A percentile compares a stretch with the other conserved stretches of the same genome.
Conservation (phyloP, 92 coral and sea anemone genomes). For the Zoanthus sociatus region DNA sequence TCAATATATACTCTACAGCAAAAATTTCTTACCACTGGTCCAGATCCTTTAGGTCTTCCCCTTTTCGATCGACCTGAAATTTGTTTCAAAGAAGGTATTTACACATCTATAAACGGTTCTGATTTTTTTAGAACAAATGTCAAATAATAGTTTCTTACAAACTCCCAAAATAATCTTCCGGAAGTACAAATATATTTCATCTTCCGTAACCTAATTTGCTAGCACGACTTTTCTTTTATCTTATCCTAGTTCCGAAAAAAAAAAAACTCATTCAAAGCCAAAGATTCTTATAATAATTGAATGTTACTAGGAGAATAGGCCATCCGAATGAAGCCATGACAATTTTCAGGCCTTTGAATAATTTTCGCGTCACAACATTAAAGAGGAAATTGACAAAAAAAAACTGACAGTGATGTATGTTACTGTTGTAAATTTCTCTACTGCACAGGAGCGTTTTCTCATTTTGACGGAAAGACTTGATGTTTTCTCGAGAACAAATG, state of each 20-base stretch:
- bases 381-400: conserved; percentile 41
- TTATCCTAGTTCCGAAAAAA: neutral
- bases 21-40: conserved; percentile 20
- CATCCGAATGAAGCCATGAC: conserved; percentile 53
- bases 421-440: conserved; percentile 36
- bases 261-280: conserved; percentile 3
- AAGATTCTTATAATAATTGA: conserved; percentile 42
- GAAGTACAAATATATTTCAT: conserved; percentile 14
- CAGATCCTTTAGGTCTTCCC: conserved; percentile 43
- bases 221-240: neutral
- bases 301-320: conserved; percentile 50
- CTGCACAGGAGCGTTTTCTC: conserved; percentile 23
- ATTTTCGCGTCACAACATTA: conserved; percentile 23
- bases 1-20: neutral
- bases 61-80: conserved; percentile 43
- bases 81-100: neutral
- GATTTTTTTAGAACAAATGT: neutral
- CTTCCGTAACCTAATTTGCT: conserved; percentile 1
- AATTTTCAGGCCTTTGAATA: conserved; percentile 20
- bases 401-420: neutral
- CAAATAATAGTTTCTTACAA: neutral
- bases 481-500: conserved; percentile 45
- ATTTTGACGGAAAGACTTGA: conserved; percentile 38
- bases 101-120: neutral
- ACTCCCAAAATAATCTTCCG: conserved; percentile 33